A percentile compares a stretch with the other conserved stretches of the same genome.
These are phyloP conservation scores for Ips typographus DNA, from an alignment of 1,140 invertebrate genomes.

Conservation along the genomic window DNA sequence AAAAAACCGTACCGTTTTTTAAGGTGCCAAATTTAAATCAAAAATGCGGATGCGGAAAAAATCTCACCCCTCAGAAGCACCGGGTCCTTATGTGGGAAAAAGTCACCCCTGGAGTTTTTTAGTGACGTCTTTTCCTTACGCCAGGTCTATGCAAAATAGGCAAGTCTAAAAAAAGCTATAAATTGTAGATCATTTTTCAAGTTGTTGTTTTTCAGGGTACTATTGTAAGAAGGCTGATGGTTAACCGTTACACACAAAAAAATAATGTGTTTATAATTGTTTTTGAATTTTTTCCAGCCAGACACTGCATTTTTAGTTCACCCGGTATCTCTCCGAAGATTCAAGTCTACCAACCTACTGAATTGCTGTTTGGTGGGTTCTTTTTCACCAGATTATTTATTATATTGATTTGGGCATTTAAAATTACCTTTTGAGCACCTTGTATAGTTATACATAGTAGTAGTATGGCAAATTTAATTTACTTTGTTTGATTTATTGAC, in stretches of 20 bases:
- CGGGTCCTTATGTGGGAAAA: constrained; percentile 25
- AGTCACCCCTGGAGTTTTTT: constrained; percentile 27
- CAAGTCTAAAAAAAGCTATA: constrained; percentile 28
- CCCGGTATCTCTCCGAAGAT: no score
- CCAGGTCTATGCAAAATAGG: constrained; percentile 9
- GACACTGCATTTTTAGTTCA: no score
- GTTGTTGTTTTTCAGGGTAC: constrained; percentile 15
- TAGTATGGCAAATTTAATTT: no score
- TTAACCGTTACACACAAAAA: constrained; percentile 7
- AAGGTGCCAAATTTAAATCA: constrained; percentile 26
- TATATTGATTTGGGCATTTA: no score
- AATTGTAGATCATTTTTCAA: constrained; percentile 40
- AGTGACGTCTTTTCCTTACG: background rate
- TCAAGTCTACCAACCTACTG: no score
- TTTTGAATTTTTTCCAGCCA: background rate
- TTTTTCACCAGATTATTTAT: no score
- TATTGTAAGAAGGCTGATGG: constrained; percentile 1
- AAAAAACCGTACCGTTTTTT: constrained; percentile 22
- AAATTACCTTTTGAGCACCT: no score
- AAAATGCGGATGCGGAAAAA: constrained; percentile 12
- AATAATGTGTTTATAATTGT: constrained; percentile 6
- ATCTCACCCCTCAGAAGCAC: constrained; percentile 20
- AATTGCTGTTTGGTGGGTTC: no score
- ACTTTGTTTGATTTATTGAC: no score
- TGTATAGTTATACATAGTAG: no score